Evolutionary conservation across 2,113 vertebrate species (phyloP).

Genomic region (Ailuropoda melanoleuca): DNA sequence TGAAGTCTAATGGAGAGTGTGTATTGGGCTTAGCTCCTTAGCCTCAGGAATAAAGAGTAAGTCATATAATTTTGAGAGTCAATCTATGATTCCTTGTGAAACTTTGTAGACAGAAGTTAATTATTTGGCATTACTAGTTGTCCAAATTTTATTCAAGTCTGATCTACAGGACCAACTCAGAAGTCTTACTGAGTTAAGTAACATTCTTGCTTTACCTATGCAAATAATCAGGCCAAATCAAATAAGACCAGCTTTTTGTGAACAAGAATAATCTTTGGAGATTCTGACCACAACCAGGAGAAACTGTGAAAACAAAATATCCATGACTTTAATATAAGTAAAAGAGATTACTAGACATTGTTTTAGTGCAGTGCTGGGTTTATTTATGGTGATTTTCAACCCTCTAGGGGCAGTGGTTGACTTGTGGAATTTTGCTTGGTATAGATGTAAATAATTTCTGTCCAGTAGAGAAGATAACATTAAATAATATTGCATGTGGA

Average conservation of each 20-base stretch:
- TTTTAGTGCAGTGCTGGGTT: background rate
- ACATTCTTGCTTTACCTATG: background rate
- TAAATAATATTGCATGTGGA: background rate
- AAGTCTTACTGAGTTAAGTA: background rate
- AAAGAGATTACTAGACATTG: background rate
- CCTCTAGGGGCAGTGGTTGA: background rate
- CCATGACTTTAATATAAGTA: background rate
- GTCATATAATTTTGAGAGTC: background rate
- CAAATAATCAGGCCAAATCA: background rate
- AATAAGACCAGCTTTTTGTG: background rate
- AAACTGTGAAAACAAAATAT: background rate
- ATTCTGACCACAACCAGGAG: background rate
- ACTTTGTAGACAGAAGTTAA: background rate
- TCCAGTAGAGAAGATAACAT: background rate
- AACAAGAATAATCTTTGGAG: background rate
- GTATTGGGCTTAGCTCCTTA: background rate
- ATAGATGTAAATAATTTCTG: background rate
- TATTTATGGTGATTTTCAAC: background rate
- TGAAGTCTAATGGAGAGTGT: background rate
- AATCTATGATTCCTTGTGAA: background rate
- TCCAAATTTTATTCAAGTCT: background rate
- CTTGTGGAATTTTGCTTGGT: background rate
- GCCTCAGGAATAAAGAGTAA: background rate
- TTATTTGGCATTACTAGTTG: background rate
- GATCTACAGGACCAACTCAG: background rate